phyloP scores from a whole-genome alignment of 2,888 invertebrate species.

The Thelaira solivaga region DNA sequence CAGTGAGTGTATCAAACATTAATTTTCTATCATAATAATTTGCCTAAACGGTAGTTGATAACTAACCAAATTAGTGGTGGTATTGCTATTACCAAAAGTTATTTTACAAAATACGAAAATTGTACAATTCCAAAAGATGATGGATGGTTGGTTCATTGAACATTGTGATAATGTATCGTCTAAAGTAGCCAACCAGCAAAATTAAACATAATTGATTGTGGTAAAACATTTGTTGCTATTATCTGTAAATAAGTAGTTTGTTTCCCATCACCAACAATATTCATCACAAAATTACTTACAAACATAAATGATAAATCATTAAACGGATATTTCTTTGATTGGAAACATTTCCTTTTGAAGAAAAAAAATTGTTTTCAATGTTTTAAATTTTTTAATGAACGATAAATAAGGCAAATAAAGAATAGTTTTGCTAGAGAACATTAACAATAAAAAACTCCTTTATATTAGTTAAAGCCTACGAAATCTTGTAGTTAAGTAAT shows the following conservation, averaged over 20 bases:
- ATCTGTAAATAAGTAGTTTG: background rate
- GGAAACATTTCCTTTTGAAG: background rate
- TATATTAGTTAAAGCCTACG: no score
- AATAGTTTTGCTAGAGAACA: no score
- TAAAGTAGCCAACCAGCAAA: background rate
- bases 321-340: slow-evolving; percentile 10
- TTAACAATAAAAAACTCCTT: no score
- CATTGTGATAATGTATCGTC: no score
- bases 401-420: background rate
- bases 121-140: no score
- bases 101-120: background rate
- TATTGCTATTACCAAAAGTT: background rate
- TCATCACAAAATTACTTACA: background rate
- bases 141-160: no score
- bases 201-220: background rate
- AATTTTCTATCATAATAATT: background rate
- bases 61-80: background rate
- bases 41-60: background rate
- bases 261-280: background rate
- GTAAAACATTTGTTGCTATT: background rate
- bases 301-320: background rate
- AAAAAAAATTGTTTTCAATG: background rate
- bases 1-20: no score
- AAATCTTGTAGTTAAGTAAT: no score
- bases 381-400: background rate